A percentile compares a stretch with the other conserved stretches of the same genome.
Evolutionary conservation across 2,113 vertebrate species (phyloP).

Genomic region (Myxocyprinus asiaticus): DNA sequence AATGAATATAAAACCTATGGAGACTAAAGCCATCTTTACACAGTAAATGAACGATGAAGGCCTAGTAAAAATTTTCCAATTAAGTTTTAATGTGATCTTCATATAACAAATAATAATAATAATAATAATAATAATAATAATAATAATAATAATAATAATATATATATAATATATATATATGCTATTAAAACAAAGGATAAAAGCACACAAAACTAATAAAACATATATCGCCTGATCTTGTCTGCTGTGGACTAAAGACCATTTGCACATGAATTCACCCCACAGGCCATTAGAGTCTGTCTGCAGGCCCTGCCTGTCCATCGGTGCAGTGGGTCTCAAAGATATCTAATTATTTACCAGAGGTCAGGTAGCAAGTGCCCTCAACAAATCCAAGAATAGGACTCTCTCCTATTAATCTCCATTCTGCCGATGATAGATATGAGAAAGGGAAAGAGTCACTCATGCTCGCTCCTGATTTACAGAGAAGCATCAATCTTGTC

Average conservation of each 20-base stretch:
- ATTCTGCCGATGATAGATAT: slow-evolving; percentile 70
- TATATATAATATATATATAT: no score
- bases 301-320: slow-evolving; percentile 49
- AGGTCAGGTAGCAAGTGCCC: slow-evolving; percentile 65
- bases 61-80: no score
- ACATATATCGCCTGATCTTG: neutral
- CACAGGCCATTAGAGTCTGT: slow-evolving; percentile 48
- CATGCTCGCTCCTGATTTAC: slow-evolving; percentile 71
- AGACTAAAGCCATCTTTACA: no score
- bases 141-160: no score
- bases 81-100: no score
- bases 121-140: no score
- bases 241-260: slow-evolving; percentile 11
- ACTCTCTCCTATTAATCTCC: slow-evolving; percentile 60
- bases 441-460: slow-evolving; percentile 69
- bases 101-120: no score
- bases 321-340: slow-evolving; percentile 54
- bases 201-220: neutral
- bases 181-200: no score
- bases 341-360: slow-evolving; percentile 68
- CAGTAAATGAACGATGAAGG: no score
- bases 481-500: slow-evolving; percentile 78
- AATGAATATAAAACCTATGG: no score
- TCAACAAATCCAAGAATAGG: slow-evolving; percentile 63
- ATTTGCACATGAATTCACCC: slow-evolving; percentile 50